phyloP scores from a whole-genome alignment of 1,140 invertebrate genomes.

The Atta colombica region DNA sequence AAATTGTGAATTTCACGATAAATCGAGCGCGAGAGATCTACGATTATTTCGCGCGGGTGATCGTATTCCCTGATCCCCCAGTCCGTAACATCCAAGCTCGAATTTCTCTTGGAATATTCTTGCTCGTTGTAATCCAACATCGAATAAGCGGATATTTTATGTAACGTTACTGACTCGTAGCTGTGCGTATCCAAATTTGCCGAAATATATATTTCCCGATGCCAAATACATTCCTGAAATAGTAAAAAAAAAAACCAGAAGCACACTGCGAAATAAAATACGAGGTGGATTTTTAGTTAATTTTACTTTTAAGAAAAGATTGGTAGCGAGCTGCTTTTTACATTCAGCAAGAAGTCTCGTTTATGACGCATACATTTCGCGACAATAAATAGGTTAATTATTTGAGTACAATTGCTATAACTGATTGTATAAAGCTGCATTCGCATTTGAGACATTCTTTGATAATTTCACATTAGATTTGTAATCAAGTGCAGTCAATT shows the following conservation, averaged over 20 bases:
- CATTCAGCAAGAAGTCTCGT: not conserved
- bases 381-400: not conserved
- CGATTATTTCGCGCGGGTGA: constrained; percentile 63
- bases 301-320: not conserved
- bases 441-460: not conserved
- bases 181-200: constrained; percentile 35
- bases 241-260: not conserved
- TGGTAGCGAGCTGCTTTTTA: not conserved
- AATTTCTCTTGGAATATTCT: constrained; percentile 59
- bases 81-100: constrained; percentile 29
- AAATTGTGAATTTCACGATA: constrained; percentile 65
- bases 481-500: not conserved
- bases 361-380: constrained; percentile 13
- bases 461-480: constrained; percentile 22
- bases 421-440: constrained; percentile 45
- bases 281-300: not conserved
- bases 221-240: not conserved
- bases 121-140: constrained; percentile 40
- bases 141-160: constrained; percentile 35
- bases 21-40: constrained; percentile 62
- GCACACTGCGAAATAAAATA: not conserved
- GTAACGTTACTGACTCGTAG: constrained; percentile 31
- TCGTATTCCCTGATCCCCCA: constrained; percentile 50
- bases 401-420: constrained; percentile 27
- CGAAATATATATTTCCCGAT: constrained; percentile 35